Percentiles rank a stretch among this genome's conserved stretches.
Evolutionary conservation across 2,113 vertebrate genomes (phyloP).

Genomic region (Mustela nigripes): DNA sequence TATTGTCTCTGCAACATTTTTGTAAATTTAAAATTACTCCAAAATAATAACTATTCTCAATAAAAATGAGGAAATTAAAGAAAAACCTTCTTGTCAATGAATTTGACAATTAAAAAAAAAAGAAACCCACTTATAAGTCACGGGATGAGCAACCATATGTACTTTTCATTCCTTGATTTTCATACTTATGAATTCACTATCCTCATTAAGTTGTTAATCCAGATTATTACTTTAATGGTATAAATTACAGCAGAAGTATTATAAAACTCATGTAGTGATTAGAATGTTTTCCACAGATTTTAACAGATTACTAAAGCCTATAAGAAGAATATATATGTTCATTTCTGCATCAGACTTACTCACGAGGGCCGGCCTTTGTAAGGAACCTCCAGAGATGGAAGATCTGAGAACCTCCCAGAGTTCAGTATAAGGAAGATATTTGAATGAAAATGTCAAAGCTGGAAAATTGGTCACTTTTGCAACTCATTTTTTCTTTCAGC

Average conservation of each 20-base stretch:
- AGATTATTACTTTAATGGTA: not conserved
- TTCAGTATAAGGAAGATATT: not conserved
- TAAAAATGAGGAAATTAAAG: not conserved
- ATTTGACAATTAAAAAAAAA: not conserved
- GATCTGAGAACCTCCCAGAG: accelerated
- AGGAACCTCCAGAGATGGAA: too few species aligned
- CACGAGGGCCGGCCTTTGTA: not conserved
- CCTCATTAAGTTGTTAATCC: not conserved
- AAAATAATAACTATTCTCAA: not conserved
- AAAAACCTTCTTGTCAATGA: not conserved
- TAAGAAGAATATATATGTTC: not conserved
- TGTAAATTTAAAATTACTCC: not conserved
- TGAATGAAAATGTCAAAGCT: not conserved
- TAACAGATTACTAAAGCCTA: not conserved
- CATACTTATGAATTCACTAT: not conserved
- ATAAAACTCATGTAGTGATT: not conserved
- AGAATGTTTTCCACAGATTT: not conserved
- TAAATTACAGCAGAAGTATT: not conserved
- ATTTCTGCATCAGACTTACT: not conserved
- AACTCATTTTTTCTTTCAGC: not conserved
- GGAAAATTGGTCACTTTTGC: not conserved
- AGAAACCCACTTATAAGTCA: not conserved
- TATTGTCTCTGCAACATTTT: not conserved
- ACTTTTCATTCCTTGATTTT: not conserved
- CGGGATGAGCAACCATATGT: too few species aligned